These are phyloP conservation scores for Xerus inauris DNA, from an alignment of 2,113 vertebrate genomes.

Conservation along the genomic window DNA sequence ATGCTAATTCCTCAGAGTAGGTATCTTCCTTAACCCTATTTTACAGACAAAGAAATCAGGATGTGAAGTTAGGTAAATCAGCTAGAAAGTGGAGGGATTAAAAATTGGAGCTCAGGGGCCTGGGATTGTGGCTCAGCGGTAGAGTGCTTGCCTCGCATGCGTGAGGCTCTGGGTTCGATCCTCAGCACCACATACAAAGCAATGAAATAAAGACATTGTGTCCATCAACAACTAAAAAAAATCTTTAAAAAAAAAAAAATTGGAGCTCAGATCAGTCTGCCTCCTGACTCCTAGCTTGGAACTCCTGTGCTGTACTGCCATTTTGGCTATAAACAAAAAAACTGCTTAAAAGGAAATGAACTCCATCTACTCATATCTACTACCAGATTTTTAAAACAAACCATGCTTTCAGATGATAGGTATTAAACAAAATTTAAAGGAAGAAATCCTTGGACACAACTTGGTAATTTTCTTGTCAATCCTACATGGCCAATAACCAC, in stretches of 20 bases:
- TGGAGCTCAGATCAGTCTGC: background rate
- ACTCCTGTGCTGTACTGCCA: background rate
- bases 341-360: background rate
- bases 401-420: background rate
- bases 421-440: conserved; percentile 1
- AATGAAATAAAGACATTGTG: no score
- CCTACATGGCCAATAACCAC: background rate
- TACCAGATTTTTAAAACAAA: background rate
- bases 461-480: background rate
- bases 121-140: no score
- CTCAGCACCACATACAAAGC: no score
- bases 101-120: background rate
- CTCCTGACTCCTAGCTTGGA: background rate
- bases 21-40: background rate
- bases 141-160: no score
- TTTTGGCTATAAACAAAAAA: background rate
- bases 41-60: background rate
- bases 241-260: no score
- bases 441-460: background rate
- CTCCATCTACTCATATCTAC: background rate
- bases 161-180: no score
- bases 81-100: background rate
- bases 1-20: no score
- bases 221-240: no score
- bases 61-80: background rate